Evolutionary conservation across 2,797 vertebrate species (phyloP).

Genomic region (Eutrigla gurnardus): DNA sequence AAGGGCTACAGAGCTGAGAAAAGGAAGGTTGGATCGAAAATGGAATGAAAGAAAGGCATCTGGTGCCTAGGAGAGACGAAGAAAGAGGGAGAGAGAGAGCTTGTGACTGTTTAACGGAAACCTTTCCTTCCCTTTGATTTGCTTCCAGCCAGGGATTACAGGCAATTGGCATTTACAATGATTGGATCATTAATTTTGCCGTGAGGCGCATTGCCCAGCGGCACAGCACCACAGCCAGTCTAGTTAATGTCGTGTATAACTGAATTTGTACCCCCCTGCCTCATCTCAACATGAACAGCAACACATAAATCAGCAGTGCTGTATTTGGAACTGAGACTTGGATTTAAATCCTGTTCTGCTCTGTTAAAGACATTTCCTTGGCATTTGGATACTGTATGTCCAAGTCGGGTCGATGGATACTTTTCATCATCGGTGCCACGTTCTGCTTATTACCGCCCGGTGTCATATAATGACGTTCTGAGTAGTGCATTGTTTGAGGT

Average conservation of each 20-base stretch:
- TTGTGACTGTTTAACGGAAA: slow-evolving; percentile 96
- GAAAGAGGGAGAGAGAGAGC: slow-evolving; percentile 80
- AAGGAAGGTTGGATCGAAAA: slow-evolving; percentile 77
- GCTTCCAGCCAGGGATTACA: slow-evolving; percentile 86
- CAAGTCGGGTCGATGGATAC: not conserved
- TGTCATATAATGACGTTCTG: not conserved
- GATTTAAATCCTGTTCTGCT: slow-evolving; percentile 23
- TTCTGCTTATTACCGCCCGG: not conserved
- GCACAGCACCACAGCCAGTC: slow-evolving; percentile 54
- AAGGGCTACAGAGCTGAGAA: slow-evolving; percentile 69
- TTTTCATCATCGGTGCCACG: not conserved
- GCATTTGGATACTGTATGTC: slow-evolving; percentile 22
- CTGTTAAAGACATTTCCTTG: slow-evolving; percentile 17
- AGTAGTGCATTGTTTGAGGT: not conserved
- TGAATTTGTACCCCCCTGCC: slow-evolving; percentile 34
- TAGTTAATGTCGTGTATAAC: slow-evolving; percentile 55
- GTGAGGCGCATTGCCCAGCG: slow-evolving; percentile 67
- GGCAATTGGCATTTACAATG: slow-evolving; percentile 86
- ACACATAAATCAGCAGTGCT: slow-evolving; percentile 24
- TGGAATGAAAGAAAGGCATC: slow-evolving; percentile 92
- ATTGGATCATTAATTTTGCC: slow-evolving; percentile 84
- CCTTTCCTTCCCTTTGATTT: slow-evolving; percentile 87
- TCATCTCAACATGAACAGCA: slow-evolving; percentile 43
- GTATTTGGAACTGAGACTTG: slow-evolving; percentile 25
- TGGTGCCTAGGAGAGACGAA: slow-evolving; percentile 88